Evolutionary conservation across 2,888 invertebrate species (phyloP), one percentile per base, ranked within the genome.

Genomic region (Tethea ocularis): DNA sequence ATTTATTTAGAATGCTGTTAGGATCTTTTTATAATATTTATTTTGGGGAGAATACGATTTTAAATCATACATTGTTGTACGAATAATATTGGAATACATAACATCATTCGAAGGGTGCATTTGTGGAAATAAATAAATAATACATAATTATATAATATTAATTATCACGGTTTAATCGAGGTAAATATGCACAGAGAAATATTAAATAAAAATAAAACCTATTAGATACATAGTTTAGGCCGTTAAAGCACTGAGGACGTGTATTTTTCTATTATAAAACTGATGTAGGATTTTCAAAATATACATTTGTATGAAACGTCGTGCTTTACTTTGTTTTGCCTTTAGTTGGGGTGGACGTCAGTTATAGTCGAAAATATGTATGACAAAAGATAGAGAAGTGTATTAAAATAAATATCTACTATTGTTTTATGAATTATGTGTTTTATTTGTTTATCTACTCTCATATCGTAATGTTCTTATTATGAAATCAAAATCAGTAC

Each of bases 231-330:
- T 83, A 83, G 78, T 71, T 72, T 84, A 86, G 82, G 74, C 71
- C 69, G 74, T 78, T 80, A 91, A 92, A 89, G 88, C 91, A 92
- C 92, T 91, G 78, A 83, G 87, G 87, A 91, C 92, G 92, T 92
- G 92, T 92, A 92, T 92, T 91, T 92, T 92, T 92, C 86, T 92
- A 89, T 86, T 82, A 79, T 83, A 86, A 78, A 75, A 77, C 54
- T 33, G 29, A 78, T 63, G 82, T 89, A 88, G 87, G 79, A 77
- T 83, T 85, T 87, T 77, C 83, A 77, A 74, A 72, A 77, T 69
- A 54, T 58, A 64, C 63, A 73, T 68, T 75, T 74, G 67, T 71
- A 72, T 66, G 73, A 76, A 76, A 76, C 75, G 67, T 82, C 77
- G 80, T 79, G 90, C 91, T 90, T 90, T 62, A 75, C 64, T 70